Percentiles rank a stretch among this genome's conserved stretches.
phyloP scores from a whole-genome alignment of 2,113 vertebrate genomes.

The Chitala chitala region DNA sequence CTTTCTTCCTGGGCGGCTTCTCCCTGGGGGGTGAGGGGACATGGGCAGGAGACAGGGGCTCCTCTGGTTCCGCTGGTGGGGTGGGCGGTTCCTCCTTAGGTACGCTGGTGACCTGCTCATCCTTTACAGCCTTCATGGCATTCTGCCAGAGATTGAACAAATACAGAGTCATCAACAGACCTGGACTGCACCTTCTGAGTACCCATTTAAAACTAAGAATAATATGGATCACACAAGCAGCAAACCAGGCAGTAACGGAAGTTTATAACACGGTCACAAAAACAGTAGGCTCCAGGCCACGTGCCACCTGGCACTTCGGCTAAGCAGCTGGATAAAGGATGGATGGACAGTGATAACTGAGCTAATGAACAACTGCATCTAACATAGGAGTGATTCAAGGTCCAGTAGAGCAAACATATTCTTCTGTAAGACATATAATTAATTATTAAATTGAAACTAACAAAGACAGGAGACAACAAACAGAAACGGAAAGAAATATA shows the following conservation, averaged over 20 bases:
- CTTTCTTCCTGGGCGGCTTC: conserved; percentile 58
- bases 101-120: conserved; percentile 67
- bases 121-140: conserved; percentile 81
- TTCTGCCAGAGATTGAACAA: conserved; percentile 59
- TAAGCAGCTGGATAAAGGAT: too few species aligned
- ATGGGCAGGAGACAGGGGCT: conserved; percentile 66
- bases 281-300: too few species aligned
- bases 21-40: conserved; percentile 58
- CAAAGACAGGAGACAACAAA: too few species aligned
- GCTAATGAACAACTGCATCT: too few species aligned
- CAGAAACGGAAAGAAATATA: too few species aligned
- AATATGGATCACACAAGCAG: neutral
- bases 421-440: neutral
- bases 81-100: conserved; percentile 68
- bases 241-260: neutral
- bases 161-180: neutral
- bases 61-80: conserved; percentile 68
- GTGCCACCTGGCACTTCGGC: too few species aligned
- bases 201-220: neutral
- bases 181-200: too few species aligned
- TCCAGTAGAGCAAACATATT: neutral
- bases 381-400: too few species aligned
- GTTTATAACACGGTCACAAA: too few species aligned
- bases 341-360: too few species aligned
- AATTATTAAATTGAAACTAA: too few species aligned